Conservation (phyloP, 2,113 vertebrate species). For the Pyxicephalus adspersus region DNA sequence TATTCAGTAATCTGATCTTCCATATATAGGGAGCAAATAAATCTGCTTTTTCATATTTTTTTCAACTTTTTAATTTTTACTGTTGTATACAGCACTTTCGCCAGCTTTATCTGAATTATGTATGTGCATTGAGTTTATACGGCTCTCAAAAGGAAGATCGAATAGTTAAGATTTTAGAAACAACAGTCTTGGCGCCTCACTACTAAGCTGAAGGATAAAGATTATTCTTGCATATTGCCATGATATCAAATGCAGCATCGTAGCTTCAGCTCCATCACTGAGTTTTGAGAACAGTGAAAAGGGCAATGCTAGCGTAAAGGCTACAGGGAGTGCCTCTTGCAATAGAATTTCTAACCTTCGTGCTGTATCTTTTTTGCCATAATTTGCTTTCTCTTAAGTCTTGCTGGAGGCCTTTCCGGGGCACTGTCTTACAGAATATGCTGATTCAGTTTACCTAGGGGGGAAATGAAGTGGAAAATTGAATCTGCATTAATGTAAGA, state of each 20-base stretch:
- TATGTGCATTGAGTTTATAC: too few relatives aligned
- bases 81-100: too few relatives aligned
- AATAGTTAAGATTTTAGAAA: neutral
- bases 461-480: slow-evolving; percentile 50
- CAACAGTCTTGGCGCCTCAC: neutral
- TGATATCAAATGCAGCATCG: slow-evolving; percentile 33
- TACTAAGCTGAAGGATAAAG: neutral
- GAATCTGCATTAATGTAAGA: slow-evolving; percentile 49
- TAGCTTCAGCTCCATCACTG: slow-evolving; percentile 10
- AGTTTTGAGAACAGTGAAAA: slow-evolving; percentile 38
- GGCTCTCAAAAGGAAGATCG: too few relatives aligned
- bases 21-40: too few relatives aligned
- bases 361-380: slow-evolving; percentile 46
- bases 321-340: slow-evolving; percentile 45
- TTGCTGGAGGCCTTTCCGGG: slow-evolving; percentile 48
- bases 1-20: too few relatives aligned
- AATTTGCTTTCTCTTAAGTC: slow-evolving; percentile 47
- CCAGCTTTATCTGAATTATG: too few relatives aligned
- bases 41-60: too few relatives aligned
- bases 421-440: slow-evolving; percentile 49
- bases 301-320: slow-evolving; percentile 47
- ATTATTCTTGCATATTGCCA: slow-evolving; percentile 40
- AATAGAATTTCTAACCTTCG: slow-evolving; percentile 48
- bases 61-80: too few relatives aligned
- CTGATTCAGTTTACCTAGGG: slow-evolving; percentile 52